Evolutionary conservation across 2,113 vertebrate species (phyloP).

Genomic region (Ciconia boyciana): DNA sequence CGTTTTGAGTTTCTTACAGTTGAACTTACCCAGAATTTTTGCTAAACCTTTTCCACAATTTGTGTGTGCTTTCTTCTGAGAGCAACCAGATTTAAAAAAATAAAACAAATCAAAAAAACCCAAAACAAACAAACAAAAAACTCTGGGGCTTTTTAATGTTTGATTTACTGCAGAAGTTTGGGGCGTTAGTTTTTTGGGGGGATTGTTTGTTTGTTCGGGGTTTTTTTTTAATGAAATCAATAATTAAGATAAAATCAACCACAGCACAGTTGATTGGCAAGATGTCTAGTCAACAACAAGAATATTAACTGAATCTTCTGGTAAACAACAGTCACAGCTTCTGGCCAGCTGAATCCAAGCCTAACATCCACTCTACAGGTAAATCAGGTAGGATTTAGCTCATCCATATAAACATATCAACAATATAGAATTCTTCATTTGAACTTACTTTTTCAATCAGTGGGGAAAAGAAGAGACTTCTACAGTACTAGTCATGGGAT

Average conservation of each 20-base stretch:
- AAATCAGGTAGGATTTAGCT: neutral
- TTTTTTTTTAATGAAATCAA: neutral
- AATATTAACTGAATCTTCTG: neutral
- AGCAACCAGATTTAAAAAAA: neutral
- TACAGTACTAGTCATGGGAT: neutral
- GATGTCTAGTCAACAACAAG: neutral
- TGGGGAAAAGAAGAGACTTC: neutral
- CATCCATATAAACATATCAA: neutral
- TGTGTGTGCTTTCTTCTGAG: neutral
- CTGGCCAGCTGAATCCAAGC: neutral
- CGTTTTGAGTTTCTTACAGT: neutral
- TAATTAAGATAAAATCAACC: neutral
- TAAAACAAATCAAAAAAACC: neutral
- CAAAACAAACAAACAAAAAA: too few relatives aligned
- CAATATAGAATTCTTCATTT: neutral
- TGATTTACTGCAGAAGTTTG: neutral
- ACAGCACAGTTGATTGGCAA: neutral
- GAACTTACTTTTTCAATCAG: neutral
- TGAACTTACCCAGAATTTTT: neutral
- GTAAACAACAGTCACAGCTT: neutral
- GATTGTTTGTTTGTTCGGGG: neutral
- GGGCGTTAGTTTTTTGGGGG: neutral
- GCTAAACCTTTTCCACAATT: neutral
- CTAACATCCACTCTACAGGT: neutral
- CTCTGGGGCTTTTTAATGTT: rapidly evolving